Percentiles rank a stretch among this genome's conserved stretches.
These are phyloP conservation scores for Antrozous pallidus DNA, from an alignment of 2,797 vertebrate genomes.

Conservation along the genomic window DNA sequence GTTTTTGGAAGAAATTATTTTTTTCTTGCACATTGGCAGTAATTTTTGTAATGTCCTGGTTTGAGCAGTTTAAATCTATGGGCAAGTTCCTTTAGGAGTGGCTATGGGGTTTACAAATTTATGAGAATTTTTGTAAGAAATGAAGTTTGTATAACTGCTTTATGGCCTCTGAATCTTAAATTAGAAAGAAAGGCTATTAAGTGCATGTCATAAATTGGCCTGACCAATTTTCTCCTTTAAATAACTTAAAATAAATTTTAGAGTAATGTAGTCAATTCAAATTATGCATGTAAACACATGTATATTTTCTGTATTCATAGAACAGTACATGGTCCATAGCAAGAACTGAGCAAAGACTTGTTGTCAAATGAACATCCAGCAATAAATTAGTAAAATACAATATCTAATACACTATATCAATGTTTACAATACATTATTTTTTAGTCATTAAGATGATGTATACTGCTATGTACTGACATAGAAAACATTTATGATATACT, in stretches of 20 bases:
- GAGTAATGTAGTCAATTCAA: background rate
- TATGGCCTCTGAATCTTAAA: background rate
- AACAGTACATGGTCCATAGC: background rate
- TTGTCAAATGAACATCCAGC: background rate
- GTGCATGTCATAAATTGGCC: background rate
- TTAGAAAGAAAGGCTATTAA: background rate
- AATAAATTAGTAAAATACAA: background rate
- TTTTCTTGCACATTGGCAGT: background rate
- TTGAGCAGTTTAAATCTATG: background rate
- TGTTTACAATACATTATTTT: background rate
- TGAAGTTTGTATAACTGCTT: background rate
- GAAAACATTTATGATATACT: background rate
- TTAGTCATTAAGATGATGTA: background rate
- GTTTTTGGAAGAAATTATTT: background rate
- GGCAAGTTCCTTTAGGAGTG: background rate
- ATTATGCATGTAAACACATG: background rate
- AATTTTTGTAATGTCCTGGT: background rate
- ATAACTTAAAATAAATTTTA: background rate
- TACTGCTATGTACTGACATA: background rate
- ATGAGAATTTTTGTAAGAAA: constrained; percentile 18
- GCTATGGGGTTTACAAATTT: background rate
- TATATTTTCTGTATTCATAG: background rate
- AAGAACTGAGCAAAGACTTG: background rate
- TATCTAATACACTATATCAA: background rate
- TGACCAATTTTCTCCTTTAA: background rate